A percentile compares a stretch with the other conserved stretches of the same genome.
Conservation (phyloP, 2,113 vertebrate species). For the Lanius ludovicianus region DNA sequence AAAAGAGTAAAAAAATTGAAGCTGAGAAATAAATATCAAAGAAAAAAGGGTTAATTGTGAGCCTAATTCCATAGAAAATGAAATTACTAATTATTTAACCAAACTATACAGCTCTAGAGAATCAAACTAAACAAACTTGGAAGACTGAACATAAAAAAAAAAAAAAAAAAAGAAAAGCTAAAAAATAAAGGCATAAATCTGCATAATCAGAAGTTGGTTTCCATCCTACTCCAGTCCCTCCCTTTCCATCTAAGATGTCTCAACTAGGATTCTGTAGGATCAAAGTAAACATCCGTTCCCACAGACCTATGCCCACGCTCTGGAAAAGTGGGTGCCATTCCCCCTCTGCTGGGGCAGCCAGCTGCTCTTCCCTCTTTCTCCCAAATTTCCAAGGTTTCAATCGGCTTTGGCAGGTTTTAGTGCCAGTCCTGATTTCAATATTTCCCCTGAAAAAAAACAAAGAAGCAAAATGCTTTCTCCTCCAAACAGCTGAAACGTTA, state of each 20-base stretch:
- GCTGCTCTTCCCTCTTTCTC: not conserved
- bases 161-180: constrained; percentile 17
- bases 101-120: constrained; percentile 78
- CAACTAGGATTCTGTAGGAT: constrained; percentile 11
- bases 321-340: not conserved
- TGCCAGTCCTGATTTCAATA: not conserved
- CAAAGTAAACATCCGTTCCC: not conserved
- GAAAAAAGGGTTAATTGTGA: constrained; percentile 74
- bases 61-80: constrained; percentile 76
- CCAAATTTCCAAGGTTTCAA: not conserved
- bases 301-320: not conserved
- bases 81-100: constrained; percentile 66
- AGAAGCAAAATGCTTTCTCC: constrained; percentile 11
- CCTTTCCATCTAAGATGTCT: not conserved
- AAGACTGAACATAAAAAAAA: constrained; percentile 75
- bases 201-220: constrained; percentile 70
- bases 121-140: constrained; percentile 62
- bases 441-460: not conserved
- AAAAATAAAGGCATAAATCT: constrained; percentile 80
- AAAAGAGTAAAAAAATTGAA: constrained; percentile 54
- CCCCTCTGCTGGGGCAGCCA: not conserved
- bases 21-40: constrained; percentile 88
- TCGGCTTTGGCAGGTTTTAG: not conserved
- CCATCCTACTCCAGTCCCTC: not conserved
- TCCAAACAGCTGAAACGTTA: not conserved